Evolutionary conservation across 2,888 invertebrate species (phyloP).

Genomic region (Neoitamus cyanurus): DNA sequence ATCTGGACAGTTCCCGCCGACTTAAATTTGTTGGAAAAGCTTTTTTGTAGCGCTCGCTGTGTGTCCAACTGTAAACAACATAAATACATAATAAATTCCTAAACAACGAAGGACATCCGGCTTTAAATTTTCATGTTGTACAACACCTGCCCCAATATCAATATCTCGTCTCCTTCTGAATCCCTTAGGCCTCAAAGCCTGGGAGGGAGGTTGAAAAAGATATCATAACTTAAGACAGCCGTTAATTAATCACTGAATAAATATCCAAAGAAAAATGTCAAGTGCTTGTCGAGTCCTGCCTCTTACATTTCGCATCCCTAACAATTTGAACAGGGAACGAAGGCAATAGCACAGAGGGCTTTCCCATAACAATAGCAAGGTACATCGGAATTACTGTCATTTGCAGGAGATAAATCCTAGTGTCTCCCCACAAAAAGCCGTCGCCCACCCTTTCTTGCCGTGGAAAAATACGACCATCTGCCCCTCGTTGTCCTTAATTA

Average conservation of each 20-base stretch:
- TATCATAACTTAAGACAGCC: background rate
- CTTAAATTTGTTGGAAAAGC: too few species aligned
- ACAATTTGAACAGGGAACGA: background rate
- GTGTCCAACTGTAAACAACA: too few species aligned
- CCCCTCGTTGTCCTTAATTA: conserved; percentile 4
- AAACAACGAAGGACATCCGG: background rate
- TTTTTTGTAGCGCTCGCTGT: too few species aligned
- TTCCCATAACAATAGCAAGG: background rate
- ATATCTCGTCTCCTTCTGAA: background rate
- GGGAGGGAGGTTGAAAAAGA: background rate
- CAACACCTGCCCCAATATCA: background rate
- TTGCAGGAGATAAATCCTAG: background rate
- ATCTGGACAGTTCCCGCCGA: too few species aligned
- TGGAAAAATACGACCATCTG: background rate
- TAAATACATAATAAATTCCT: too few species aligned
- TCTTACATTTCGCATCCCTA: background rate
- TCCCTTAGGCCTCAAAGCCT: background rate
- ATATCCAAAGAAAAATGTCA: background rate
- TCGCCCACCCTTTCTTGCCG: background rate
- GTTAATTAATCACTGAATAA: conserved; percentile 5
- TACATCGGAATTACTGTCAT: conserved; percentile 1
- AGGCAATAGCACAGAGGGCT: background rate
- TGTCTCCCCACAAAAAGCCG: background rate
- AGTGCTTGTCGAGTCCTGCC: background rate
- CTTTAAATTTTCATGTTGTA: background rate